Percentiles rank a stretch among this genome's conserved stretches.
Conservation (phyloP, 2,113 vertebrate species). For the Nanorana parkeri region DNA sequence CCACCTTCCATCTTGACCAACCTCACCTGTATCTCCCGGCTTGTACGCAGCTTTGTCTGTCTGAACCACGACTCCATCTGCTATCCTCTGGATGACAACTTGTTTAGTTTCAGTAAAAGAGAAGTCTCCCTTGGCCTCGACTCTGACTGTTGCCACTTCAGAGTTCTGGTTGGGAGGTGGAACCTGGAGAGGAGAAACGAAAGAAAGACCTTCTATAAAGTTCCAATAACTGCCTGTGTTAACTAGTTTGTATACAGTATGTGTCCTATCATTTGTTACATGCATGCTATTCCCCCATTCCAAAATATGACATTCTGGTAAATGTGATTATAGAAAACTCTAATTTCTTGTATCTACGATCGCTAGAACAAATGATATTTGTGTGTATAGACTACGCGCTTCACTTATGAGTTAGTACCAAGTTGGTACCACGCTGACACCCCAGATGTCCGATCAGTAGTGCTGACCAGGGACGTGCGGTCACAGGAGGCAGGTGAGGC, state of each 20-base stretch:
- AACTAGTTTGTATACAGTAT: too few relatives aligned
- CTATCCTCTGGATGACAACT: constrained; percentile 63
- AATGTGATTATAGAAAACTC: too few relatives aligned
- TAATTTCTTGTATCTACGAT: too few relatives aligned
- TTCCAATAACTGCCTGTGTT: not conserved
- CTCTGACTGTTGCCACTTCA: constrained; percentile 60
- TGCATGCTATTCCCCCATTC: not conserved
- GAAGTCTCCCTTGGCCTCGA: constrained; percentile 60
- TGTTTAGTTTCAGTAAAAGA: constrained; percentile 64
- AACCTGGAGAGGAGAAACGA: constrained; percentile 57
- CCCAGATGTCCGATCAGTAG: too few relatives aligned
- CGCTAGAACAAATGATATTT: too few relatives aligned
- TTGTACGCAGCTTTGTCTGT: constrained; percentile 67
- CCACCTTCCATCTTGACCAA: not conserved
- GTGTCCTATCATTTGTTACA: not conserved
- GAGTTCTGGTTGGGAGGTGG: constrained; percentile 57
- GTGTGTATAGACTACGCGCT: too few relatives aligned
- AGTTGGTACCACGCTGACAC: too few relatives aligned
- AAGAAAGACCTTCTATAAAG: not conserved
- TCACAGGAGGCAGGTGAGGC: too few relatives aligned
- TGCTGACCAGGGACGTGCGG: too few relatives aligned
- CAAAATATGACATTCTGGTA: not conserved
- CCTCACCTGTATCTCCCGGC: constrained; percentile 62
- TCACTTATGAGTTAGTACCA: too few relatives aligned
- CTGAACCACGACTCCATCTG: constrained; percentile 66